phyloP scores from a whole-genome alignment of 2,113 vertebrate genomes.

The Elephas maximus region DNA sequence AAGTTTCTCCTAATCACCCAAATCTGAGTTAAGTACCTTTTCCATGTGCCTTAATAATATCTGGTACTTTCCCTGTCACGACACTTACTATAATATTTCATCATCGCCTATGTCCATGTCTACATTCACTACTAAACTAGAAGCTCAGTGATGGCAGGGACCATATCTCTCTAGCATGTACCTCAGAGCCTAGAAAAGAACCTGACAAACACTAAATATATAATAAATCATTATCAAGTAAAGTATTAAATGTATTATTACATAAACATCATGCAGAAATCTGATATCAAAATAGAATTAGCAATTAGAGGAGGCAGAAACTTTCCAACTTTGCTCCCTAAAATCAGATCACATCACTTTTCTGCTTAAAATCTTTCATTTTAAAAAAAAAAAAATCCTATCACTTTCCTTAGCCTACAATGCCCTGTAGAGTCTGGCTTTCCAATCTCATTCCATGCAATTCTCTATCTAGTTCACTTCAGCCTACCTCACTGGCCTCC shows the following conservation, averaged over 20 bases:
- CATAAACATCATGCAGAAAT: not conserved
- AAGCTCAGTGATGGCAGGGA: not conserved
- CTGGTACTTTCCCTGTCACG: not conserved
- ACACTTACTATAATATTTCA: not conserved
- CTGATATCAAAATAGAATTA: slow-evolving; percentile 8
- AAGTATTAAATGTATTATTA: not conserved
- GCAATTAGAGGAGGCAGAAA: not conserved
- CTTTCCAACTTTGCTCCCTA: not conserved
- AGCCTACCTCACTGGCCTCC: not conserved
- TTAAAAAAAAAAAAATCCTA: not conserved
- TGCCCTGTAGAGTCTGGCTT: not conserved
- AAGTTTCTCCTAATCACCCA: not conserved
- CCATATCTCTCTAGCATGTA: not conserved
- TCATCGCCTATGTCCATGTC: not conserved
- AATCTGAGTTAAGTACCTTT: not conserved
- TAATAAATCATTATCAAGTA: not conserved
- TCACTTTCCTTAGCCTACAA: not conserved
- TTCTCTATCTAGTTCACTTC: not conserved
- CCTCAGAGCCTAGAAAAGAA: not conserved
- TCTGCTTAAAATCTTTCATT: not conserved
- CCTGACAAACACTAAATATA: not conserved
- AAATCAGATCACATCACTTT: not conserved
- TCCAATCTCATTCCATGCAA: not conserved
- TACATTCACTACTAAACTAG: not conserved
- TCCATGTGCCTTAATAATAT: not conserved